Conservation (phyloP, 1,140 invertebrate species). For the Venturia canescens region DNA sequence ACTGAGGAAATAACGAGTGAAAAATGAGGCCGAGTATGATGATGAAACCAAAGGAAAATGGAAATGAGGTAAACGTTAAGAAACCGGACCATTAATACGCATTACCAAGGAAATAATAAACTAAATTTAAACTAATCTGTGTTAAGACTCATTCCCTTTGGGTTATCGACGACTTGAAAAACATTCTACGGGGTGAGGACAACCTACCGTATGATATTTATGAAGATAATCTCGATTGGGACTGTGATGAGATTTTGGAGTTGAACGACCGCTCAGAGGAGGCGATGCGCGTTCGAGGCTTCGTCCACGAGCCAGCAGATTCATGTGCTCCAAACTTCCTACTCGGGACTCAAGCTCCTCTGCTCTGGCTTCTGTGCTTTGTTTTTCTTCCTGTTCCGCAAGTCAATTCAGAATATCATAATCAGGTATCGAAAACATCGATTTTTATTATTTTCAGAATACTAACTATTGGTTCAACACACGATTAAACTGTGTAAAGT, state of each 20-base stretch:
- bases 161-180: background rate
- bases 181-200: background rate
- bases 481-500: background rate
- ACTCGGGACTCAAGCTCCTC: slow-evolving; percentile 98
- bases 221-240: slow-evolving; percentile 88
- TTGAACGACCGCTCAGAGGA: slow-evolving; percentile 88
- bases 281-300: slow-evolving; percentile 86
- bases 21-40: background rate
- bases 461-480: slow-evolving; percentile 57
- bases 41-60: background rate
- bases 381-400: slow-evolving; percentile 93
- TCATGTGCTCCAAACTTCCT: slow-evolving; percentile 95
- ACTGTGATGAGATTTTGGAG: slow-evolving; percentile 86
- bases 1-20: background rate
- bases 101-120: slow-evolving; percentile 20
- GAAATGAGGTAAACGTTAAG: background rate
- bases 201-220: slow-evolving; percentile 89
- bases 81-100: background rate
- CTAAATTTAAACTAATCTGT: slow-evolving; percentile 1
- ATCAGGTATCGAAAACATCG: too few relatives aligned
- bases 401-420: slow-evolving; percentile 29
- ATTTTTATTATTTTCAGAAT: too few relatives aligned
- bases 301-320: slow-evolving; percentile 87
- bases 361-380: slow-evolving; percentile 96
- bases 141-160: background rate